Evolutionary conservation across 2,888 invertebrate species (phyloP), one percentile per base, ranked within the genome.

Genomic region (Drosophila melanosoma): DNA sequence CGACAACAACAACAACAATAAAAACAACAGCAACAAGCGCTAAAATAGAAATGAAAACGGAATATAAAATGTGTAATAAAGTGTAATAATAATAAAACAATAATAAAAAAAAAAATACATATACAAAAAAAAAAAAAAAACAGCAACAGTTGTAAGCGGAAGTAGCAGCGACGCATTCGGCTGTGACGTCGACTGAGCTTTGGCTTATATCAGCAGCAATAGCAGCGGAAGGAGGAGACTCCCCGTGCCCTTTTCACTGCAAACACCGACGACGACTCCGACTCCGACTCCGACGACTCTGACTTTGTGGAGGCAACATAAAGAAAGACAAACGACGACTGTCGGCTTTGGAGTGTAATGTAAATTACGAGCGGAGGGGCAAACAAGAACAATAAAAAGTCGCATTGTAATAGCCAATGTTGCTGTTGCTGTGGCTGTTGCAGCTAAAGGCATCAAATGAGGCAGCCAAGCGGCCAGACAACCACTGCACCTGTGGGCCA

Each of bases 141-240:
- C 23, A 75, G 57, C 62, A 70, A 85, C 63, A 83, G 79, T 64
- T 83, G 84, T 74, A 82, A 80, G 82, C 82, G 81, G 89, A 87
- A 87, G 90, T 80, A 81, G 74, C 79, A 76, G 83, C 88, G 86
- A 83, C 74, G 84, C 84, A 88, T 88, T 85, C 86, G 86, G 67
- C 83, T 88, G 86, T 86, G 81, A 87, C 90, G 83, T 69, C 71
- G 68, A 74, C 85, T 65, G 57, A 71, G 76, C 87, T 81, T 76
- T 71, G 83, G 86, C 86, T 81, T 72, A 80, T 69, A 80, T 79
- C 80, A 74, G 68, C 49, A 68, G 38, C 76, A 45, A 48, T 53
- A 62, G 53, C 68, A 74, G 65, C 65, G 75, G 76, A 68, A 69
- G 64, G 61, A 74, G 67, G n/a, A 52, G 74, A 48, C 56, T 60